Conservation (phyloP, 2,888 invertebrate species). For the Pterobdella sp. region DNA sequence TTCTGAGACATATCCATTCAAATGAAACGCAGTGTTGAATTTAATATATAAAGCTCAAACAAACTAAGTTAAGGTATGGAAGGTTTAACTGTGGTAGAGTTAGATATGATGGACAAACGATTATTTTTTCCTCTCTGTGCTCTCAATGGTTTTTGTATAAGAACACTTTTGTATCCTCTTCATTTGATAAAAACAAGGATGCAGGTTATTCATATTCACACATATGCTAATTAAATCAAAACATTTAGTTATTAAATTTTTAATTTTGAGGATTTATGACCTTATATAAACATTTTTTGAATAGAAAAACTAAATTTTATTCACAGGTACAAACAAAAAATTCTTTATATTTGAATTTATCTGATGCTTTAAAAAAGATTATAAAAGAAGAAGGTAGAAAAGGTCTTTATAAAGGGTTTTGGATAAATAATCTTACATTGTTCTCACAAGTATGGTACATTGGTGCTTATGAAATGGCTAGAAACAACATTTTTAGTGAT, state of each 20-base stretch:
- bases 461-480: slow-evolving; percentile 81
- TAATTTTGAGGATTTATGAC: neutral
- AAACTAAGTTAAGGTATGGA: no score
- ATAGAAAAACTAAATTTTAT: neutral
- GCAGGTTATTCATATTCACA: slow-evolving; percentile 55
- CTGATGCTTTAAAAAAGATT: slow-evolving; percentile 82
- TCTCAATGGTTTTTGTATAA: slow-evolving; percentile 72
- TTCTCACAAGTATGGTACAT: slow-evolving; percentile 61
- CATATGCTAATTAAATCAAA: no score
- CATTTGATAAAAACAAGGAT: slow-evolving; percentile 88
- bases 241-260: neutral
- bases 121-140: slow-evolving; percentile 88
- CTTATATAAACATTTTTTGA: neutral
- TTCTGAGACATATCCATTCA: no score
- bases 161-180: slow-evolving; percentile 74
- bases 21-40: no score
- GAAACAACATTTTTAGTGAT: slow-evolving; percentile 67
- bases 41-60: no score
- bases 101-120: slow-evolving; percentile 94
- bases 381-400: slow-evolving; percentile 71
- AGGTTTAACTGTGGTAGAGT: slow-evolving; percentile 68
- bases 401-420: slow-evolving; percentile 86
- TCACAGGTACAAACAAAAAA: slow-evolving; percentile 27
- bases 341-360: slow-evolving; percentile 67
- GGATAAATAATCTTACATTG: slow-evolving; percentile 78